phyloP scores from a whole-genome alignment of 1,140 invertebrate species.

The Tenebrio molitor region DNA sequence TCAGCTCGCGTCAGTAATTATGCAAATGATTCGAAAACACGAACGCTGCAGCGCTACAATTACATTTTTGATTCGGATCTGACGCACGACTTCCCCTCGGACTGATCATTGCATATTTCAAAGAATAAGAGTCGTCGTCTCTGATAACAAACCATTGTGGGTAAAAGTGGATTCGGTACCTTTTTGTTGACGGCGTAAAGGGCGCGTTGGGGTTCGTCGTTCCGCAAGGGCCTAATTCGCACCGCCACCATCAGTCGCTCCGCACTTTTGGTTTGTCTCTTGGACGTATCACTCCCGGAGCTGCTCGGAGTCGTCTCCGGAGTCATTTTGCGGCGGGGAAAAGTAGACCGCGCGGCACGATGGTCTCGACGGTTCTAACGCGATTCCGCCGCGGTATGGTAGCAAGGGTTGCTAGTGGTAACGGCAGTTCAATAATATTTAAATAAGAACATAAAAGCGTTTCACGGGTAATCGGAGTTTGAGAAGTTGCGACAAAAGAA shows the following conservation, averaged over 20 bases:
- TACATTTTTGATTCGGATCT: constrained; percentile 3
- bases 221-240: constrained; percentile 62
- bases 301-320: constrained; percentile 58
- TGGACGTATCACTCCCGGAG: constrained; percentile 58
- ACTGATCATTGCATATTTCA: too few species aligned
- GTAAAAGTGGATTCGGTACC: too few species aligned
- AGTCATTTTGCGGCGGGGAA: constrained; percentile 58
- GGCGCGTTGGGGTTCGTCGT: constrained; percentile 60
- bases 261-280: constrained; percentile 50
- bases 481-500: constrained; percentile 38
- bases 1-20: neutral
- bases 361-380: neutral
- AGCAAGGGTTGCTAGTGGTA: constrained; percentile 42
- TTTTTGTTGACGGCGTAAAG: constrained; percentile 61
- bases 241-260: constrained; percentile 65
- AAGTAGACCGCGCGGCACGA: neutral
- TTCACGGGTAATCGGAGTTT: constrained; percentile 26
- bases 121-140: too few species aligned
- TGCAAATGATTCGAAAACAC: constrained; percentile 24
- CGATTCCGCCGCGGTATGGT: neutral
- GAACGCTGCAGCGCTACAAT: constrained; percentile 12
- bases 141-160: too few species aligned
- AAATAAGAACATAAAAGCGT: constrained; percentile 41
- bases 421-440: constrained; percentile 51
- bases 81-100: neutral